These are phyloP conservation scores for Peromyscus polionotus DNA, from an alignment of 2,113 vertebrate genomes.

Conservation along the genomic window DNA sequence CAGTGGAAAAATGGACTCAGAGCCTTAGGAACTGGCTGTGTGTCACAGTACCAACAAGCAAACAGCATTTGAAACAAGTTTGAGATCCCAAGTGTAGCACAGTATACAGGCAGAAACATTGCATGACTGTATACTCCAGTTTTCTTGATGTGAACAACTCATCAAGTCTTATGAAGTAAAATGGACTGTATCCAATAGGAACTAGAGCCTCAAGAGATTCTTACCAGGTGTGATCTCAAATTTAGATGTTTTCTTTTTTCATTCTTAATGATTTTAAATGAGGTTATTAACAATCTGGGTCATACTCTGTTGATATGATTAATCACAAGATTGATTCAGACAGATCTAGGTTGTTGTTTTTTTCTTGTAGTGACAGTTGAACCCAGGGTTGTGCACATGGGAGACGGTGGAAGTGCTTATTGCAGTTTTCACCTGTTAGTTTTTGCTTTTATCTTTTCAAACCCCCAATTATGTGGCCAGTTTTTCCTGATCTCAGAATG, in stretches of 20 bases:
- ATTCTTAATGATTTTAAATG: background rate
- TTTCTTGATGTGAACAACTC: background rate
- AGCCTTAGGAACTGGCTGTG: background rate
- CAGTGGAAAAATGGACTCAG: conserved; percentile 23
- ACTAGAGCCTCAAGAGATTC: conserved; percentile 17
- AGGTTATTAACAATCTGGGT: background rate
- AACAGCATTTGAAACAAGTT: conserved; percentile 5
- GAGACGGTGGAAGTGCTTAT: conserved; percentile 15
- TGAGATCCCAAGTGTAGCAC: conserved; percentile 21
- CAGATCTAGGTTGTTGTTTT: background rate
- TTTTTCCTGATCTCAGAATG: conserved; percentile 16
- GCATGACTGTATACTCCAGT: background rate
- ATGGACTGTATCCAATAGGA: conserved; percentile 30
- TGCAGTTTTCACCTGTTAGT: background rate
- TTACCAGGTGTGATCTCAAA: conserved; percentile 34
- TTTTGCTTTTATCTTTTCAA: background rate
- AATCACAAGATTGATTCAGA: background rate
- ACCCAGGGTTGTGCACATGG: background rate
- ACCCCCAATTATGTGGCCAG: background rate
- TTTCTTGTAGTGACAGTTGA: background rate
- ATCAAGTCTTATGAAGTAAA: background rate
- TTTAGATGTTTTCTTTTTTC: conserved; percentile 34
- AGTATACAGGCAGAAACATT: background rate
- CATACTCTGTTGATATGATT: background rate
- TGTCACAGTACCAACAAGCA: background rate